Conservation (phyloP, 2,888 invertebrate genomes). For the Boloria selene region DNA sequence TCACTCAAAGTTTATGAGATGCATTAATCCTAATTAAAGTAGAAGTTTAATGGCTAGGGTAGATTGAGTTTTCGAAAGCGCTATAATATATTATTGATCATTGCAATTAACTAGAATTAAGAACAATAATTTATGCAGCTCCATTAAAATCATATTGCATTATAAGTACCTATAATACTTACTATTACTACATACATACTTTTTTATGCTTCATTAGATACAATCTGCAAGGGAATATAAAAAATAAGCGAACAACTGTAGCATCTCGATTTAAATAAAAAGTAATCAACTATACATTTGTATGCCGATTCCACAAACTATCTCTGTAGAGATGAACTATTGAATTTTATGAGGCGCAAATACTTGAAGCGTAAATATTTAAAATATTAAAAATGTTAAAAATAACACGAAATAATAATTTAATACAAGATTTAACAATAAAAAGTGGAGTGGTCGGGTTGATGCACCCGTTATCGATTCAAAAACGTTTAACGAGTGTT, state of each 20-base stretch:
- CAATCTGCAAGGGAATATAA: too few relatives aligned
- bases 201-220: too few relatives aligned
- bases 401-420: not conserved
- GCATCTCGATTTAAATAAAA: not conserved
- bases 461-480: slow-evolving; percentile 25
- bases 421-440: not conserved
- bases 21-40: slow-evolving; percentile 16
- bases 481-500: slow-evolving; percentile 18
- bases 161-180: too few relatives aligned
- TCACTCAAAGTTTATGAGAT: slow-evolving; percentile 11
- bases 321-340: slow-evolving; percentile 1
- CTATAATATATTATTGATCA: not conserved
- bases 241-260: not conserved
- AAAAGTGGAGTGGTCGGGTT: slow-evolving; percentile 14
- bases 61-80: slow-evolving; percentile 15
- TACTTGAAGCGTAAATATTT: too few relatives aligned
- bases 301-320: slow-evolving; percentile 3
- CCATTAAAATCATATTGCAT: too few relatives aligned
- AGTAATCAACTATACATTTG: not conserved
- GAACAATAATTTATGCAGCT: too few relatives aligned
- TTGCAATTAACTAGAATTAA: not conserved
- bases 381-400: not conserved
- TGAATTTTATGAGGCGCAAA: slow-evolving; percentile 7
- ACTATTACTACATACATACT: too few relatives aligned
- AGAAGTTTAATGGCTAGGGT: not conserved